Evolutionary conservation across 2,797 vertebrate genomes (phyloP).

Genomic region (Momotus momota): DNA sequence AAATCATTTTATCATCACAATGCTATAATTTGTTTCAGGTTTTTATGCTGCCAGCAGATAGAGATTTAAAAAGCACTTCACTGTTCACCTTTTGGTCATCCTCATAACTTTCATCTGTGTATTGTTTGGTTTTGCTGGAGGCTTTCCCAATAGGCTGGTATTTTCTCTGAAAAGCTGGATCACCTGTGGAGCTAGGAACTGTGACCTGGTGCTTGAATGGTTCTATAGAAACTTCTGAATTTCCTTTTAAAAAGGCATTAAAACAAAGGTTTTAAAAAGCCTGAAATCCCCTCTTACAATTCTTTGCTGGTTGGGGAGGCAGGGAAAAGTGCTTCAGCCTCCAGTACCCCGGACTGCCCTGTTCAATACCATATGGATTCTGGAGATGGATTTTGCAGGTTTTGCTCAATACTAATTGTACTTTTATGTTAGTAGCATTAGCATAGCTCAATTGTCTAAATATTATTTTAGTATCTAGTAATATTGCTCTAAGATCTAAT

Average conservation of each 20-base stretch:
- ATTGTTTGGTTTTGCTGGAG: slow-evolving; percentile 46
- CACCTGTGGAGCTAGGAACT: not conserved
- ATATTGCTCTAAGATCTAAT: not conserved
- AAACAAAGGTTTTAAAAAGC: not conserved
- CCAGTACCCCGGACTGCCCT: not conserved
- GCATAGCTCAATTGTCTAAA: not conserved
- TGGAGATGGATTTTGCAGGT: not conserved
- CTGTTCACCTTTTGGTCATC: not conserved
- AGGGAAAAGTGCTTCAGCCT: not conserved
- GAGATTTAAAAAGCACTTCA: slow-evolving; percentile 18
- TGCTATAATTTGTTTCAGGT: not conserved
- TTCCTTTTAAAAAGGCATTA: not conserved
- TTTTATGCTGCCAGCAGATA: not conserved
- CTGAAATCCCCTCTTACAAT: not conserved
- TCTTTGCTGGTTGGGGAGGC: not conserved
- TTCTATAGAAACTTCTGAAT: not conserved
- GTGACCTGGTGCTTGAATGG: not conserved
- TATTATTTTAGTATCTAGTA: not conserved
- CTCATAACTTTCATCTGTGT: not conserved
- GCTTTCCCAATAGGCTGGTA: not conserved
- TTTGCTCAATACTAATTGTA: not conserved
- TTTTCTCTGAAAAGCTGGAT: slow-evolving; percentile 31
- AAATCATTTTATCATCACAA: slow-evolving; percentile 1
- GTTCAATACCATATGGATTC: not conserved
- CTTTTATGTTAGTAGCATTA: not conserved